Base-by-base conservation (phyloP, 92 coral and sea anemone species). In the Montipora capitata region DNA sequence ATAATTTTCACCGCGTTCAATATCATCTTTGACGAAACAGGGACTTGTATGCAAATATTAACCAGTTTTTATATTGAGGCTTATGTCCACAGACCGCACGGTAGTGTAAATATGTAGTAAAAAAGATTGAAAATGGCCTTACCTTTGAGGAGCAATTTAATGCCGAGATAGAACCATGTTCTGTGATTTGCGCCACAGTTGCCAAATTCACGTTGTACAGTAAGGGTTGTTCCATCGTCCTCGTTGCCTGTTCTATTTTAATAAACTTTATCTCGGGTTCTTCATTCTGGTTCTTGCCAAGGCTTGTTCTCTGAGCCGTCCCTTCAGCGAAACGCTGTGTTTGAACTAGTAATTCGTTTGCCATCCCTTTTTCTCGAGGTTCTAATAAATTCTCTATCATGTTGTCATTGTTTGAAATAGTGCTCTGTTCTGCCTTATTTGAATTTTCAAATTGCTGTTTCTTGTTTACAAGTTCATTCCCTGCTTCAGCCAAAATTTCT, bases 31-130 rank as follows among this genome's bases (percentile, higher is more conserved):
- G 35, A 40, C 62, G 38, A 66, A 72, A 7, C 74, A 20, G 14
- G 85, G 85, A 81, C 77, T 81, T 72, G 54, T 81, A 81, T 81
- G 85, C 77, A 81, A 81, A 81, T 81, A 68, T 81, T 68, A 81
- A 68, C 85, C 52, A 68, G 68, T 35, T 69, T 18, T 61, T 16
- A 48, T 81, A 81, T 81, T 81, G 85, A 81, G 35, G 67, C 10
- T 10, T 68, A 43, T 52, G 68, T 81, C 64, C 74, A 52, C 67
- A 81, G 3, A 44, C 52, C 20, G 84, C 84, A 68, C 75, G 85
- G 16, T 40, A 44, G 85, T 81, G 85, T 81, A 81, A 81, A 68
- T 81, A 81, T 35, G 51, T 38, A 67, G 40, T 35, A 52, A 81
- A 40, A 27, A 81, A 68, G 70, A 68, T 67, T 15, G 40, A 63